Evolutionary conservation across 2,888 invertebrate genomes (phyloP).

Genomic region (Gerris lacustris): DNA sequence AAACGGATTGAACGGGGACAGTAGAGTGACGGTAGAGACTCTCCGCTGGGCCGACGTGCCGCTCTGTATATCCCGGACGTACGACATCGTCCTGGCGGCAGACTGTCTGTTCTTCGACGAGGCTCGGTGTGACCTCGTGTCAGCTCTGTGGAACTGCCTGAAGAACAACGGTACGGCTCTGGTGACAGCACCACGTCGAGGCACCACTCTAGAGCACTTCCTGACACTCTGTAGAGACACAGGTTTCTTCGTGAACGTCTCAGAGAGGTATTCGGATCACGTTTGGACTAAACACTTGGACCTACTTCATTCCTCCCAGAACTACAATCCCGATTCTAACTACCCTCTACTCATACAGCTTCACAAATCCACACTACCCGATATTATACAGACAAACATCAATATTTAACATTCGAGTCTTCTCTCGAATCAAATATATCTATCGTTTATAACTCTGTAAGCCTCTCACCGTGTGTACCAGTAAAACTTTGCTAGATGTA

Average conservation of each 20-base stretch:
- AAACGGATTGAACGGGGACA: constrained; percentile 46
- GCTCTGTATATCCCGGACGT: constrained; percentile 35
- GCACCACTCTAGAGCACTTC: constrained; percentile 57
- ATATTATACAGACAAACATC: constrained; percentile 18
- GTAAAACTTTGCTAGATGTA: no score
- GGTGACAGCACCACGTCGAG: constrained; percentile 64
- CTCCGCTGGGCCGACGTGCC: constrained; percentile 42
- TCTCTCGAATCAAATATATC: no score
- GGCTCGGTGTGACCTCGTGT: constrained; percentile 51
- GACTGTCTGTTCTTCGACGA: constrained; percentile 72
- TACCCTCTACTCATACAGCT: constrained; percentile 56
- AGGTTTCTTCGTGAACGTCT: constrained; percentile 47
- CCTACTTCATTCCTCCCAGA: constrained; percentile 44
- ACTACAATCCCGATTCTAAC: constrained; percentile 57
- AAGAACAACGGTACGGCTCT: constrained; percentile 50
- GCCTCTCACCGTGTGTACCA: no score
- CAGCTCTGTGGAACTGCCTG: constrained; percentile 53
- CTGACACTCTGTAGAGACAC: constrained; percentile 46
- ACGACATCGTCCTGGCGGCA: constrained; percentile 61
- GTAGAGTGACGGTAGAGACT: constrained; percentile 34
- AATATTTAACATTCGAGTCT: background rate
- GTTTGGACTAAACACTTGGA: constrained; percentile 57
- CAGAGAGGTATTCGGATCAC: constrained; percentile 49
- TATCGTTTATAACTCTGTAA: no score
- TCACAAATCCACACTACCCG: constrained; percentile 37